Percentiles rank a stretch among this genome's conserved stretches.
These are phyloP conservation scores for Graphium colonna DNA, from an alignment of 2,888 invertebrate genomes.

Conservation along the genomic window DNA sequence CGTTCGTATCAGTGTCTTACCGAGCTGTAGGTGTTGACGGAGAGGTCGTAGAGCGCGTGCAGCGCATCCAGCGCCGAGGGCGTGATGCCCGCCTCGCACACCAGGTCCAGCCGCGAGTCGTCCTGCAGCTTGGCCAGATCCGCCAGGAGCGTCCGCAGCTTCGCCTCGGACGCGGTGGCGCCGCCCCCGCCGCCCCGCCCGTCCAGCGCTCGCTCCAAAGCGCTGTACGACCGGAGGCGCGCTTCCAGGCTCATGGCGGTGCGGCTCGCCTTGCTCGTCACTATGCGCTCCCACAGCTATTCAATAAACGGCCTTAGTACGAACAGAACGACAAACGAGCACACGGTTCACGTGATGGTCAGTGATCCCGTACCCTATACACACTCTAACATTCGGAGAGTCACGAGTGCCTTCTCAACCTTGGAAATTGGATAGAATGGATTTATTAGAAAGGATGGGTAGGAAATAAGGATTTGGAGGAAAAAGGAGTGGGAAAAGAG, in stretches of 20 bases:
- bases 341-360: too few relatives aligned
- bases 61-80: slow-evolving; percentile 52
- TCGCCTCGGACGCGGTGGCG: slow-evolving; percentile 70
- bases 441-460: too few relatives aligned
- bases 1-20: too few relatives aligned
- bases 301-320: too few relatives aligned
- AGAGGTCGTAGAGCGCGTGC: slow-evolving; percentile 55
- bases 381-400: too few relatives aligned
- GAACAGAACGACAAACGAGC: too few relatives aligned
- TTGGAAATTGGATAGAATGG: too few relatives aligned
- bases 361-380: too few relatives aligned
- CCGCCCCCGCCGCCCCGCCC: slow-evolving; percentile 79
- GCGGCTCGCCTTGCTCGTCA: slow-evolving; percentile 57
- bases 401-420: too few relatives aligned
- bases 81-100: slow-evolving; percentile 63
- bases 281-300: slow-evolving; percentile 84
- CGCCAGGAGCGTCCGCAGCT: slow-evolving; percentile 79
- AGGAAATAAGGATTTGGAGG: too few relatives aligned
- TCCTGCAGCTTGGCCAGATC: slow-evolving; percentile 85
- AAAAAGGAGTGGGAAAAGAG: too few relatives aligned
- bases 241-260: slow-evolving; percentile 75
- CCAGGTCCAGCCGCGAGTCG: slow-evolving; percentile 57
- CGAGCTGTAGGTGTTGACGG: slow-evolving; percentile 60
- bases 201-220: slow-evolving; percentile 81
- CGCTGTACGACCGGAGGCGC: slow-evolving; percentile 83